Evolutionary conservation across 2,113 vertebrate genomes (phyloP).

Genomic region (Meles meles): DNA sequence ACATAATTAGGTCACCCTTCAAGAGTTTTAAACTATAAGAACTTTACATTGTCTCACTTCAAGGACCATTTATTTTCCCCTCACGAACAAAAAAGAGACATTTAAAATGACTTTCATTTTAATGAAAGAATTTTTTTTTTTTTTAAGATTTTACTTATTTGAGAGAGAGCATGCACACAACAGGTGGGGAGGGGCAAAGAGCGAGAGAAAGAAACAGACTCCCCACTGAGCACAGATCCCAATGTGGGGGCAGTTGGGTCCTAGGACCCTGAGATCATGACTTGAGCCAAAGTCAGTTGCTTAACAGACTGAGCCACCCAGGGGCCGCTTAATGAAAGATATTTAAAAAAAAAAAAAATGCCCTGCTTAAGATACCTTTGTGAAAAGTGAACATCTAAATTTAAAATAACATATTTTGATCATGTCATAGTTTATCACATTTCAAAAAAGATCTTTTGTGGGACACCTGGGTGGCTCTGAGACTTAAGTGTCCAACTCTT

Average conservation of each 20-base stretch:
- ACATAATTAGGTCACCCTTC: slow-evolving; percentile 29
- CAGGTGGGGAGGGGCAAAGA: not conserved
- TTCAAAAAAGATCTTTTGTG: not conserved
- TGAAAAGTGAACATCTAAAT: not conserved
- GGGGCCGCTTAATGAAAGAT: not conserved
- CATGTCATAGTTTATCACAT: not conserved
- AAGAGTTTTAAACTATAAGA: not conserved
- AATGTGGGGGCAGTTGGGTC: too few relatives aligned
- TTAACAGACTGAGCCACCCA: too few relatives aligned
- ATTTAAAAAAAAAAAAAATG: not conserved
- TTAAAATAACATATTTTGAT: not conserved
- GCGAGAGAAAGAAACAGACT: not conserved
- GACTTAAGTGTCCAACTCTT: not conserved
- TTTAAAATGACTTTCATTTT: slow-evolving; percentile 37
- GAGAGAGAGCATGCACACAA: too few relatives aligned
- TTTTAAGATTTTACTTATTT: not conserved
- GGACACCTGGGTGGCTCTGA: not conserved
- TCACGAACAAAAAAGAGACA: not conserved
- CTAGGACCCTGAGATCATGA: too few relatives aligned
- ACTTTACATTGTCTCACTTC: not conserved
- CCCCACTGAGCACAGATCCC: not conserved
- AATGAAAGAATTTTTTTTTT: not conserved
- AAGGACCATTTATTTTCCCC: not conserved
- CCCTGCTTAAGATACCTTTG: not conserved
- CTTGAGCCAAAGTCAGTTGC: too few relatives aligned